Conservation (phyloP, 2,888 invertebrate species). For the Aethes cnicana region DNA sequence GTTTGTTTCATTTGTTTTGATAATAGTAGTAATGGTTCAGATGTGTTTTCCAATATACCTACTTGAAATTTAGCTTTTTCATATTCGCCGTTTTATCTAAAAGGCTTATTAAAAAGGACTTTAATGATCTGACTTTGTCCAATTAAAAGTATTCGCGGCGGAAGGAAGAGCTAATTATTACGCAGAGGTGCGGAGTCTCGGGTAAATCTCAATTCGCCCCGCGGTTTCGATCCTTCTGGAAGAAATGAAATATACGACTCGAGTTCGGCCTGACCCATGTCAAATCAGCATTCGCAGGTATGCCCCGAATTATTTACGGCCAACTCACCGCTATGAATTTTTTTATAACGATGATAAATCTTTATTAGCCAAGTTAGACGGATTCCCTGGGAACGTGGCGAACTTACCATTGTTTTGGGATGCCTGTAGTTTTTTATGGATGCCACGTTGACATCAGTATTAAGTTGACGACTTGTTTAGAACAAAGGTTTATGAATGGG, state of each 20-base stretch:
- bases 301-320: slow-evolving; percentile 76
- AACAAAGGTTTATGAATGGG: neutral
- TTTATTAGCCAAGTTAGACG: slow-evolving; percentile 68
- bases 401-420: slow-evolving; percentile 32
- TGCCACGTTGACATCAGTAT: slow-evolving; percentile 1
- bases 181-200: slow-evolving; percentile 49
- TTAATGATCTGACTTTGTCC: slow-evolving; percentile 24
- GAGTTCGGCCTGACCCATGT: slow-evolving; percentile 70
- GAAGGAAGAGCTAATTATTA: slow-evolving; percentile 50
- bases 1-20: slow-evolving; percentile 39
- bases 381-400: slow-evolving; percentile 46
- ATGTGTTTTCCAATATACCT: too few species aligned
- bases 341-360: slow-evolving; percentile 75
- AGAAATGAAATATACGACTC: slow-evolving; percentile 73
- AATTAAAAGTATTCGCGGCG: slow-evolving; percentile 22
- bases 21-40: neutral
- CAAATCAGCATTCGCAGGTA: slow-evolving; percentile 80
- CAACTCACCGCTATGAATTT: slow-evolving; percentile 70
- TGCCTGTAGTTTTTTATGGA: slow-evolving; percentile 14
- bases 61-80: too few species aligned
- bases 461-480: neutral
- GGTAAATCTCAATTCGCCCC: slow-evolving; percentile 70
- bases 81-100: neutral
- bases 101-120: neutral
- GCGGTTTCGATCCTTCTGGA: slow-evolving; percentile 63